These are phyloP conservation scores for Botrylloides violaceus DNA, from an alignment of 23 tunicate species.

Conservation along the genomic window DNA sequence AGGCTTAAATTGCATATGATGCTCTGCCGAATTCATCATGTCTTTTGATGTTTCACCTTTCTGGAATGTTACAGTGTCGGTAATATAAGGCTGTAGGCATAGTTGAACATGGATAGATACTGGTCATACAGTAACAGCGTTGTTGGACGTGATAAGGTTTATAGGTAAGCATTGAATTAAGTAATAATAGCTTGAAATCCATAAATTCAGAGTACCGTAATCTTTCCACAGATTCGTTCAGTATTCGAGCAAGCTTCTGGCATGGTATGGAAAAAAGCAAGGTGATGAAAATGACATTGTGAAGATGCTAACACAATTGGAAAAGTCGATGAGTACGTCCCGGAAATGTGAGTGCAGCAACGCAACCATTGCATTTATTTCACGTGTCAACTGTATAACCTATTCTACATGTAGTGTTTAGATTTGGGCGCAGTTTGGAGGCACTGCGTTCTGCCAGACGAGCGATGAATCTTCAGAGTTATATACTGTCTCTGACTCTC, in stretches of 20 bases:
- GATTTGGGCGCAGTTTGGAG: constrained; percentile 67
- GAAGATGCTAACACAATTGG: constrained; percentile 43
- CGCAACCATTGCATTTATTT: not conserved
- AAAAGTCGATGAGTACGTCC: constrained; percentile 56
- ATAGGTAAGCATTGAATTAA: constrained; percentile 27
- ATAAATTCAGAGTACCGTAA: no score
- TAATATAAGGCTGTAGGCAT: no score
- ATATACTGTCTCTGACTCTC: constrained; percentile 38
- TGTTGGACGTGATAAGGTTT: constrained; percentile 63
- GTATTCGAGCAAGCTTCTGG: constrained; percentile 61
- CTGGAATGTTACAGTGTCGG: no score
- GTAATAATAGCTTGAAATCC: not conserved
- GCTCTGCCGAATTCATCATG: not conserved
- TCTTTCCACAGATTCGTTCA: constrained; percentile 66
- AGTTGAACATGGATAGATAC: constrained; percentile 46
- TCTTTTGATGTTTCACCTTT: not conserved
- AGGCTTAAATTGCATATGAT: not conserved
- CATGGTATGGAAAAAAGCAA: constrained; percentile 41
- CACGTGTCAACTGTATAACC: not conserved
- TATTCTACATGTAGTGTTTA: constrained; percentile 44
- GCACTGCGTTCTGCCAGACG: constrained; percentile 47
- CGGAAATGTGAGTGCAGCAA: constrained; percentile 59
- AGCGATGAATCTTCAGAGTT: constrained; percentile 47
- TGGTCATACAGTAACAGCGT: constrained; percentile 42
- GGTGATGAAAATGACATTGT: constrained; percentile 20